Base-by-base conservation (phyloP, 2,113 vertebrate species). In the Tragelaphus scriptus region DNA sequence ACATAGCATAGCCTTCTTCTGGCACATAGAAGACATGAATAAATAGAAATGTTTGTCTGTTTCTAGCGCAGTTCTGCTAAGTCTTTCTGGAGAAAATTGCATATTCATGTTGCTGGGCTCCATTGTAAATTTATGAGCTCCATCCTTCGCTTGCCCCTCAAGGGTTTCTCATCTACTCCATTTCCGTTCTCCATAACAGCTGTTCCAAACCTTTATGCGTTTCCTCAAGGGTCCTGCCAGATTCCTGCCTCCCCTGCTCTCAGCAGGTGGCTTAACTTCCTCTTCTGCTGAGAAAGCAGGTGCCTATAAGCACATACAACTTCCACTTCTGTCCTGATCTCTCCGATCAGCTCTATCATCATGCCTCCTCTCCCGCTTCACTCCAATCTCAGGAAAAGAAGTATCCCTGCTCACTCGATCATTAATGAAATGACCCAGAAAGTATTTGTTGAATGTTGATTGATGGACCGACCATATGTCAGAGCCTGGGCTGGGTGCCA, bases 111-210 rank as follows among this genome's bases (percentile, higher is more conserved):
- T 59, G 21, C 71, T 81, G 63, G 40, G 77, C 47, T 44, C 63
- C 47, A 95, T 92, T 95, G 95, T 58, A 95, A 95, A 97, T 96
- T 36, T 94, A 97, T 97, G 85, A 95, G 65, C 75, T 56, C 88
- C 65, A 36, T 36, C 36, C 68, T 96, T 90, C 82, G 36, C 59
- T 65, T n/a, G 58, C 44, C 77, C 91, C 81, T 92, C 91, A 75
- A 59, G 85, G 32, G 71, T 49, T 87, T 90, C 68, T 95, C 59
- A 79, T 65, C 75, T 47, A 53, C 81, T 75, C 63, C 51, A 95
- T 71, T 89, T 96, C 91, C 3, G 2, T 15, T 96, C 93, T 94
- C 81, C 49, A 16, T 6, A 81, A 94, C 88, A 95, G 85, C 93
- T 92, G 82, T 86, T 90, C 61, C 68, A 85, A 77, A 51, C 21